Evolutionary conservation across 2,888 invertebrate species (phyloP).

Genomic region (Maniola hyperantus): DNA sequence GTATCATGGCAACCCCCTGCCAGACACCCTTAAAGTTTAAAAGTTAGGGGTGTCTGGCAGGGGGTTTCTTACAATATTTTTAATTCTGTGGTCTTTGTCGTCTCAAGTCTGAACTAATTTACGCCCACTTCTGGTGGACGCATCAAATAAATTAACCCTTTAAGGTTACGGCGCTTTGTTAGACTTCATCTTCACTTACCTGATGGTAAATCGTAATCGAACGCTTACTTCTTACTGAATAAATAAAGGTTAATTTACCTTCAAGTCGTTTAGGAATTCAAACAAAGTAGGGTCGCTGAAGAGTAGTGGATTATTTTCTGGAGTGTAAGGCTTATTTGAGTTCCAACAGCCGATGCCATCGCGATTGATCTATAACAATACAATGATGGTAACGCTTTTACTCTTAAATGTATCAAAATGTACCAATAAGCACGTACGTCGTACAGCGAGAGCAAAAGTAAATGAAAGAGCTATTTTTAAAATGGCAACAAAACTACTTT

Average conservation of each 20-base stretch:
- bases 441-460: not conserved
- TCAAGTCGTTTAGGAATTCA: slow-evolving; percentile 91
- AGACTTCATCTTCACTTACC: not conserved
- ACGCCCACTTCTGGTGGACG: too few species aligned
- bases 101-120: too few species aligned
- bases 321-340: slow-evolving; percentile 83
- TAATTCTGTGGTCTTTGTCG: too few species aligned
- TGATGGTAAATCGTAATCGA: not conserved
- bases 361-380: slow-evolving; percentile 81
- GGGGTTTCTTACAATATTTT: too few species aligned
- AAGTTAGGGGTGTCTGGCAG: too few species aligned
- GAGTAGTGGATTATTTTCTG: slow-evolving; percentile 86
- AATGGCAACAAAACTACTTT: too few species aligned
- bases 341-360: slow-evolving; percentile 93
- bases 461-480: too few species aligned
- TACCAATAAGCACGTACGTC: not conserved
- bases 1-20: too few species aligned
- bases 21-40: too few species aligned
- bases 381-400: slow-evolving; percentile 2
- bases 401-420: not conserved
- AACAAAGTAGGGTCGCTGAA: slow-evolving; percentile 86
- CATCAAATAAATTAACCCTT: not conserved
- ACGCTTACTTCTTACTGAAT: not conserved
- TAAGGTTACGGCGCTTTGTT: too few species aligned
- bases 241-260: slow-evolving; percentile 55